Percentiles rank a stretch among this genome's conserved stretches.
phyloP scores from a whole-genome alignment of 2,797 vertebrate genomes.

The Danio tinwini region DNA sequence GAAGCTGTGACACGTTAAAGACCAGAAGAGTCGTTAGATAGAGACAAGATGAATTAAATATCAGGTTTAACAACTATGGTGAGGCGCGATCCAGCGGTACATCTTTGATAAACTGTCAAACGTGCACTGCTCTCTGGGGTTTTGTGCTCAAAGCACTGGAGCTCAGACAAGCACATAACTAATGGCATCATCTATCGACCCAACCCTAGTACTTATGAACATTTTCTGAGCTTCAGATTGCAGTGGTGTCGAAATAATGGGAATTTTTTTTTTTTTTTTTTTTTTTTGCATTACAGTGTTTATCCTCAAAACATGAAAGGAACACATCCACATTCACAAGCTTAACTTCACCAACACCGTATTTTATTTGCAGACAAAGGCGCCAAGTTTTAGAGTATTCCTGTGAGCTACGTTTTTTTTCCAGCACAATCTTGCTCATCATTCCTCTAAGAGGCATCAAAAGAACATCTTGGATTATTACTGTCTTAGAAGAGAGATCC shows the following conservation, averaged over 20 bases:
- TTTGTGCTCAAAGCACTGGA: too few species aligned
- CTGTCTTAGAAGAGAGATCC: constrained; percentile 69
- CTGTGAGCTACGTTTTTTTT: constrained; percentile 53
- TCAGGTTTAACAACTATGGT: too few species aligned
- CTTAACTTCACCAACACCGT: constrained; percentile 37
- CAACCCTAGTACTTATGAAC: background rate
- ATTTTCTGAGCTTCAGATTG: background rate
- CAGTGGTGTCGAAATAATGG: background rate
- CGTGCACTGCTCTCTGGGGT: too few species aligned
- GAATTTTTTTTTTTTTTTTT: background rate
- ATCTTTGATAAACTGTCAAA: too few species aligned
- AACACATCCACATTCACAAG: background rate
- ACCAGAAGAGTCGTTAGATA: too few species aligned
- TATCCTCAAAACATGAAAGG: constrained; percentile 30
- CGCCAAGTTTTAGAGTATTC: constrained; percentile 56
- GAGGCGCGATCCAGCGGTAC: too few species aligned
- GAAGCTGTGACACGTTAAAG: too few species aligned
- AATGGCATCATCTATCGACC: too few species aligned
- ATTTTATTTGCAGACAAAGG: constrained; percentile 56
- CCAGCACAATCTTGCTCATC: constrained; percentile 72
- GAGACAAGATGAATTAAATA: too few species aligned
- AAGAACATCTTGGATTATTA: constrained; percentile 80
- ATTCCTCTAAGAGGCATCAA: constrained; percentile 71
- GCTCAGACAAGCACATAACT: too few species aligned
- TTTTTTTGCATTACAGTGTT: constrained; percentile 40